Base-by-base conservation (phyloP, 2,888 invertebrate genomes). In the Labia minor region DNA sequence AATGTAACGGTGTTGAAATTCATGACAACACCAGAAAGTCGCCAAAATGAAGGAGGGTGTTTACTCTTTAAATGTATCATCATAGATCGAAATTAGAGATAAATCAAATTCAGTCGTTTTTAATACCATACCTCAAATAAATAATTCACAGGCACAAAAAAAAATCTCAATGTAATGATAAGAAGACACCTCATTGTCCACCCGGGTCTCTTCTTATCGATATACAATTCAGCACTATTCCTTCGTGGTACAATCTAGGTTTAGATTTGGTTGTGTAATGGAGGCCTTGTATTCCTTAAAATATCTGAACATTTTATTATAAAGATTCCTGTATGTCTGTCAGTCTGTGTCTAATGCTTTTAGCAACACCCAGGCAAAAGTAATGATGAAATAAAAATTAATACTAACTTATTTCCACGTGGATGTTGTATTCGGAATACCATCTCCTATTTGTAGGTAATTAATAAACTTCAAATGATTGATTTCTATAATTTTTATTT, bases 111-210 rank as follows among this genome's bases (percentile, higher is more conserved):
- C 49, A 49, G 49, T 49, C 49, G 49, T 49, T 49, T 49, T 16
- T 49, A n/a, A 49, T 49, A 49, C 49, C 14, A 16, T 10, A 49
- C 49, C 49, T 49, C 49, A 49, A 49, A 16, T 33, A 49, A 11
- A 49, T n/a, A 49, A 49, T 8, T 49, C 49, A 49, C 49, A 49
- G 49, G 49, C 49, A 49, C 49, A 49, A 49, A 49, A 49, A 49
- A 49, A n/a, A n/a, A n/a, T 49, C 49, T 49, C 49, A 49, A 49
- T 49, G 49, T 49, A n/a, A 49, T 49, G 49, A 49, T 49, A 49
- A 49, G 49, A 49, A 49, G 49, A 49, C 49, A 49, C 49, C 49
- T 49, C 16, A 49, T 10, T 49, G 49, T 49, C 49, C 49, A 49
- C 14, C 49, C 16, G 14, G 49, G 49, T 49, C 4, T 49, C 49